These are phyloP conservation scores for Pomacea canaliculata DNA, from an alignment of 2,888 invertebrate genomes.

Conservation along the genomic window DNA sequence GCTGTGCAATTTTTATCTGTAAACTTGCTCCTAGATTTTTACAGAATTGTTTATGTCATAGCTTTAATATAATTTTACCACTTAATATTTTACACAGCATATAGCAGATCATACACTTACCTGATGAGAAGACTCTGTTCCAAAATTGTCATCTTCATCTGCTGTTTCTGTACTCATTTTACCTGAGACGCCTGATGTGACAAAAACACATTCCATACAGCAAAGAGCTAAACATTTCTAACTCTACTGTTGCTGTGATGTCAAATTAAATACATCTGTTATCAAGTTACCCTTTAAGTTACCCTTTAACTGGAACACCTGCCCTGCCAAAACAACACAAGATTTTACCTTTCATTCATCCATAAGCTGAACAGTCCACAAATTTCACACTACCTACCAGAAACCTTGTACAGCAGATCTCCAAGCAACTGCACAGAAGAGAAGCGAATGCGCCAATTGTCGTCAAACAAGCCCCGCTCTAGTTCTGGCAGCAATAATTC, in stretches of 20 bases:
- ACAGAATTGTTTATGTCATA: no score
- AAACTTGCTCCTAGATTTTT: no score
- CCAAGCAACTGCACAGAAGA: slow-evolving; percentile 94
- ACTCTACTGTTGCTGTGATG: background rate
- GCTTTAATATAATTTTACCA: no score
- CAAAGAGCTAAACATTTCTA: background rate
- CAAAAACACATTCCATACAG: slow-evolving; percentile 10
- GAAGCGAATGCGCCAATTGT: slow-evolving; percentile 97
- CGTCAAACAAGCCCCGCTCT: slow-evolving; percentile 94
- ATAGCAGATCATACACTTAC: slow-evolving; percentile 34
- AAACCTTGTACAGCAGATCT: slow-evolving; percentile 94
- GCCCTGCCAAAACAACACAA: no score
- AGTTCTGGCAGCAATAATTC: slow-evolving; percentile 89
- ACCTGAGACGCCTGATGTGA: slow-evolving; percentile 81
- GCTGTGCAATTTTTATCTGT: no score
- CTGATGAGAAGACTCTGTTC: slow-evolving; percentile 78
- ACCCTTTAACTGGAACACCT: no score
- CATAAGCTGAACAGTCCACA: no score
- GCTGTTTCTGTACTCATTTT: slow-evolving; percentile 99
- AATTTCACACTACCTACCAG: slow-evolving; percentile 74
- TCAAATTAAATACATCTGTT: no score
- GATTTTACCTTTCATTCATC: no score
- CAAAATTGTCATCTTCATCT: slow-evolving; percentile 98
- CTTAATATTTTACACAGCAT: no score
- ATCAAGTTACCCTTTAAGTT: no score